Base-by-base conservation (phyloP, 2,113 vertebrate genomes). In the Pomatorhinus ruficollis region DNA sequence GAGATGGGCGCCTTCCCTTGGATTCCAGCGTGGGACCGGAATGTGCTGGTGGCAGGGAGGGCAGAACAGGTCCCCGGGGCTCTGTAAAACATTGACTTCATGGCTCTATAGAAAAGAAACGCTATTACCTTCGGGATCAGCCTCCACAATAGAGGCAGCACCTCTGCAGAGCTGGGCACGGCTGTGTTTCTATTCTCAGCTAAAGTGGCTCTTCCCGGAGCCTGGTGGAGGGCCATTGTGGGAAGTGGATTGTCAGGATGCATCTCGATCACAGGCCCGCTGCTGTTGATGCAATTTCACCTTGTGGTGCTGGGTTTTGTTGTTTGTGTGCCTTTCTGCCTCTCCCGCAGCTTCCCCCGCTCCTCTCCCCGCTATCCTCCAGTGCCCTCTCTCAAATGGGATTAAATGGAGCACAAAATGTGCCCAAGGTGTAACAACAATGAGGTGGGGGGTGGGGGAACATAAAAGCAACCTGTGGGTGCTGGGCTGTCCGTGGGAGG, bases 381-480 rank as follows among this genome's bases (percentile, higher is more conserved):
- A 5, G 3, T 93, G 95, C 90, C 90, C 85, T 83, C 60, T 74
- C 85, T 90, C 82, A 93, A 95, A 97, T 47, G 79, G 79, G 90
- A 96, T 95, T 97, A 90, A 96, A 96, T 94, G 90, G 95, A 97
- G 93, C 95, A 93, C 85, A 92, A 95, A 94, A 96, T 52, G 76
- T 71, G 88, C 59, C 93, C 92, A 71, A 75, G 89, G 81, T 86
- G 71, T 52, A 60, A 61, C 66, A 72, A 63, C 81, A 69, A 63
- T 33, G 77, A 65, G 60, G 14, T 33, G 71, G 76, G 25, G 78
- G 75, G 11, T 1, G 63, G 45, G 30, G 60, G 79, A 45, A 45
- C 31, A 74, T 66, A 74, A 93, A 94, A 96, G 45, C 81, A 57
- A 65, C 59, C 83, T 80, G 37, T 42, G 39, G 88, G 83, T 37